Evolutionary conservation across 2,113 vertebrate species (phyloP).

Genomic region (Hyla sarda): DNA sequence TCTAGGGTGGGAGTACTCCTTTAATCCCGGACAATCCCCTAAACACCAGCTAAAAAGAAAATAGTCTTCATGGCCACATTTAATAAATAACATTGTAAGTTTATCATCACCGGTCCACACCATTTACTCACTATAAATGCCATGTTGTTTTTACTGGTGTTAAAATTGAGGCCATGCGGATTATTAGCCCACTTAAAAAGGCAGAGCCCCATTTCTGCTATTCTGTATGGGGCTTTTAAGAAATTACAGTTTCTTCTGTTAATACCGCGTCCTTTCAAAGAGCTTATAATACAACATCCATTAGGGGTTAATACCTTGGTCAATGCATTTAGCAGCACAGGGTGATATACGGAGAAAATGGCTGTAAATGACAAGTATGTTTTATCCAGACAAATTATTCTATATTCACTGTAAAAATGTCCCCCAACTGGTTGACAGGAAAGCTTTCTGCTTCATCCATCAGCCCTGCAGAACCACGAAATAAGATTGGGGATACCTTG

Average conservation of each 20-base stretch:
- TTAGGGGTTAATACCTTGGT: neutral
- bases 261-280: neutral
- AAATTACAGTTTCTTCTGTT: neutral
- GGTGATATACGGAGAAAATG: no score
- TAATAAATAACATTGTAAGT: no score
- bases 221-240: neutral
- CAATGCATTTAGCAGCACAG: neutral
- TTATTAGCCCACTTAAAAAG: neutral
- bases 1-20: no score
- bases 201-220: neutral
- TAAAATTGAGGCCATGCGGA: neutral
- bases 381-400: neutral
- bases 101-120: no score
- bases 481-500: no score
- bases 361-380: neutral
- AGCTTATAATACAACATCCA: neutral
- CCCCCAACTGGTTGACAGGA: neutral
- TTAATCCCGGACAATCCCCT: no score
- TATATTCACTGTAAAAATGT: neutral
- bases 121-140: neutral
- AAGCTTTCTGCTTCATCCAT: neutral
- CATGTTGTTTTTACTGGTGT: neutral
- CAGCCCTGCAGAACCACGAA: no score
- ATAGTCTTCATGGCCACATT: no score
- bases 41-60: no score